phyloP scores from a whole-genome alignment of 30 jellyfish, hydroid and myxozoan genomes.

The Aurelia aurita region DNA sequence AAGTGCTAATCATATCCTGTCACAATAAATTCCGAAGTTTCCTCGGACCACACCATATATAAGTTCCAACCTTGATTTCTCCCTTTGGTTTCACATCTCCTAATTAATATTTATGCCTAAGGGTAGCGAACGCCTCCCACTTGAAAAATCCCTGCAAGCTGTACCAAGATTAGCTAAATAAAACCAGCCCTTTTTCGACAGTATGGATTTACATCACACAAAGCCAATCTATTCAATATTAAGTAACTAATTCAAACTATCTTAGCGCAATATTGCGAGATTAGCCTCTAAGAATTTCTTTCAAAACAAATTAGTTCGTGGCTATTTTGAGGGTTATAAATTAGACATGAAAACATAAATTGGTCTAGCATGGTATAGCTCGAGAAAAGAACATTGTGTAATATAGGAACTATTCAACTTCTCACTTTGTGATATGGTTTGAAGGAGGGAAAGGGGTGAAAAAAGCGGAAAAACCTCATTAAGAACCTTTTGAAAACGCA shows the following conservation, averaged over 20 bases:
- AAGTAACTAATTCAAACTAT: conserved; percentile 23
- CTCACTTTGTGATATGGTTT: too few relatives aligned
- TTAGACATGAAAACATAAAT: not conserved
- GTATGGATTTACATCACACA: not conserved
- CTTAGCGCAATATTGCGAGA: conserved; percentile 16
- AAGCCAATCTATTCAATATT: conserved; percentile 44
- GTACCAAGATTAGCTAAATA: conserved; percentile 29
- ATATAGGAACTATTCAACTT: too few relatives aligned
- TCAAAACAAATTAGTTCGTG: not conserved
- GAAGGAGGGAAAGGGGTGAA: too few relatives aligned
- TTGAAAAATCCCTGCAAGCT: conserved; percentile 25
- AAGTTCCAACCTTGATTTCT: not conserved
- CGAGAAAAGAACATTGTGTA: too few relatives aligned
- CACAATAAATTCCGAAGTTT: too few relatives aligned
- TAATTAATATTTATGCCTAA: not conserved
- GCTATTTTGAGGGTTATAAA: not conserved
- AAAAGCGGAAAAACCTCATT: too few relatives aligned
- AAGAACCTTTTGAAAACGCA: too few relatives aligned
- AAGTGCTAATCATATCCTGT: too few relatives aligned
- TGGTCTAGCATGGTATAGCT: conserved; percentile 1
- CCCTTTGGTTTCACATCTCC: not conserved
- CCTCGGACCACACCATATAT: not conserved
- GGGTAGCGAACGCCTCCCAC: conserved; percentile 6
- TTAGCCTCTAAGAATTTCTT: conserved; percentile 35
- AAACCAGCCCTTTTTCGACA: conserved; percentile 27